Evolutionary conservation across 2,888 invertebrate species (phyloP), one percentile per base, ranked within the genome.

Genomic region (Spilarctia lutea): DNA sequence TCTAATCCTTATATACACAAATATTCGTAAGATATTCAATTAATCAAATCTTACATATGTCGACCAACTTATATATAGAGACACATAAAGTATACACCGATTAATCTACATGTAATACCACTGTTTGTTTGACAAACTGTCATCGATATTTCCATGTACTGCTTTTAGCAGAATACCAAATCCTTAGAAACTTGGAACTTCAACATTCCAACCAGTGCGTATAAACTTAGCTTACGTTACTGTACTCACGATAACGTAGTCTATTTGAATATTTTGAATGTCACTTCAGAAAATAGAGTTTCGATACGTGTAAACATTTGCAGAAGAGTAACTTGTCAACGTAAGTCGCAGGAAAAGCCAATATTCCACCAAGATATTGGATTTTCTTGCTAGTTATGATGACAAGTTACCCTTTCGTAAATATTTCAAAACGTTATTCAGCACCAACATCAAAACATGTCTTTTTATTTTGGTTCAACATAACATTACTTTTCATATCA

Each of bases 51-150:
- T 73, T 33, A 6, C 33, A 16, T 7, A 56, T 52, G 52, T 16
- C 56, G 16, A 52, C 35, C 24, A 71, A 63, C 42, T 73, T 70
- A 42, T 13, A 39, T 72, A 52, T 20, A 33, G 35, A 67, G 65
- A 48, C 68, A 33, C 81, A 81, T 81, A 86, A 87, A 91, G 89
- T 85, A 81, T 72, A 68, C 71, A 76, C 77, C 76, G 83, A 92
- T 90, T 90, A 90, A 90, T 92, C 86, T 80, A 77, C 78, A 80
- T 79, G 74, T 77, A 81, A 86, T 77, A 68, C 67, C 78, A 75
- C 78, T 66, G 74, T 83, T 85, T 90, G 89, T 90, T 90, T 91
- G 90, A 89, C 90, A 89, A 76, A 78, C 75, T 79, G 85, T 86
- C 85, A 79, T 68, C 52, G 60, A 74, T 68, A 74, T 79, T 74